phyloP scores from a whole-genome alignment of 2,888 invertebrate species.

The Enoplolaimus lenunculus region DNA sequence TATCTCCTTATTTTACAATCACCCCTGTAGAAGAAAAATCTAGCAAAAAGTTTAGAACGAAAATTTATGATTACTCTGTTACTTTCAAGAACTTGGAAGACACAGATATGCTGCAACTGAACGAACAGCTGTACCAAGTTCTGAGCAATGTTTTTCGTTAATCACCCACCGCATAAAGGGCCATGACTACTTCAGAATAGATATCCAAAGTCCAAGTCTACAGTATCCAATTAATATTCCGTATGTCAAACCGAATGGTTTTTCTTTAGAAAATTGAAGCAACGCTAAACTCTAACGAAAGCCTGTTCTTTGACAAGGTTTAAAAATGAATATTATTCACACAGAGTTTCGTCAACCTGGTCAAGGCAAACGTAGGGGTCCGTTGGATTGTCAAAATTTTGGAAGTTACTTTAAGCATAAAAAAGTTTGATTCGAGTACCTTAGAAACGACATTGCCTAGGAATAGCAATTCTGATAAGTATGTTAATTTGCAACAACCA shows the following conservation, averaged over 20 bases:
- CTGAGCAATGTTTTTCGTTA: not conserved
- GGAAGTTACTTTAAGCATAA: no score
- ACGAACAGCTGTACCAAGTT: conserved; percentile 7
- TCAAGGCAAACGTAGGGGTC: not conserved
- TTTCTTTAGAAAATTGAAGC: conserved; percentile 9
- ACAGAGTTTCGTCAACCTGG: conserved; percentile 1
- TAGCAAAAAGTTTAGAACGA: conserved; percentile 9
- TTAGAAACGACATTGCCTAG: no score
- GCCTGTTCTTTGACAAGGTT: not conserved
- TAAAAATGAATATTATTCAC: conserved; percentile 11
- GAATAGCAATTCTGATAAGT: no score
- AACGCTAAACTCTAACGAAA: conserved; percentile 12
- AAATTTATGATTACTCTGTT: conserved; percentile 2
- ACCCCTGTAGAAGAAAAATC: not conserved
- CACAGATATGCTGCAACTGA: not conserved
- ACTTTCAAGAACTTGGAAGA: not conserved
- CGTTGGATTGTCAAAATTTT: no score
- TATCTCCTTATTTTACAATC: not conserved
- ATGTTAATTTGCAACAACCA: no score
- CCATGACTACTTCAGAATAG: conserved; percentile 11
- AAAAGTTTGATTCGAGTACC: no score
- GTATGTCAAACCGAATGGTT: not conserved
- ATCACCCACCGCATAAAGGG: not conserved
- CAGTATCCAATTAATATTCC: conserved; percentile 7
- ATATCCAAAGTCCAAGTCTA: not conserved